Base-by-base conservation (phyloP, 2,113 vertebrate genomes). In the Ascaphus truei region DNA sequence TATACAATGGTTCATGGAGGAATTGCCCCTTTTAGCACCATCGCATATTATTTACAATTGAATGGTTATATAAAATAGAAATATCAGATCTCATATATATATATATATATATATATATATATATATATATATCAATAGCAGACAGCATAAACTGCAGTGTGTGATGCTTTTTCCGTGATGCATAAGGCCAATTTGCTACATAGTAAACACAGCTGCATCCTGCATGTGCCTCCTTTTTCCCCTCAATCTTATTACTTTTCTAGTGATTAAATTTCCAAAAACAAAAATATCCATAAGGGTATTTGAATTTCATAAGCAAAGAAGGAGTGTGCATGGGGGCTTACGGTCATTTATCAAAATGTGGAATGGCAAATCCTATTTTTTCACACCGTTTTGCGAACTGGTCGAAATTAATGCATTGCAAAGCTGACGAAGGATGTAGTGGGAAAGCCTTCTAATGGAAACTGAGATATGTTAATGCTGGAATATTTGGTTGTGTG, bases 201-300 rank as follows among this genome's bases (percentile, higher is more conserved):
- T 69, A 36, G 43, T 60, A 69, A 69, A 69, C 66, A 69, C 66
- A 69, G 66, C 66, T 69, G 66, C 66, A 69, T 60, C 56, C 66
- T 59, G 55, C 23, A 59, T 59, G 43, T 51, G 56, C 22, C 56
- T 69, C 55, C 55, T 48, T 10, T 3, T 27, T 34, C 34, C 30
- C 22, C 43, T 58, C 27, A 58, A 48, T 59, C 48, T 68, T 59
- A n/a, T 34, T 59, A 59, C 30, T 41, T 34, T 26, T 33, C 16
- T 36, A 37, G 66, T 47, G 31, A 59, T 69, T 60, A 69, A 13
- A 3, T 60, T 69, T 68, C 15, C n/a, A 36, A 57, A 18, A 48
- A 58, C 53, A 57, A 33, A 20, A 41, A 53, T 4, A 58, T 20
- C 20, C 8, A 27, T 41, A n/a, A 33, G 29, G 61, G 30, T 23